Percentiles rank a stretch among this genome's conserved stretches.
Evolutionary conservation across 2,797 vertebrate genomes (phyloP).

Genomic region (Harpagifer antarcticus): DNA sequence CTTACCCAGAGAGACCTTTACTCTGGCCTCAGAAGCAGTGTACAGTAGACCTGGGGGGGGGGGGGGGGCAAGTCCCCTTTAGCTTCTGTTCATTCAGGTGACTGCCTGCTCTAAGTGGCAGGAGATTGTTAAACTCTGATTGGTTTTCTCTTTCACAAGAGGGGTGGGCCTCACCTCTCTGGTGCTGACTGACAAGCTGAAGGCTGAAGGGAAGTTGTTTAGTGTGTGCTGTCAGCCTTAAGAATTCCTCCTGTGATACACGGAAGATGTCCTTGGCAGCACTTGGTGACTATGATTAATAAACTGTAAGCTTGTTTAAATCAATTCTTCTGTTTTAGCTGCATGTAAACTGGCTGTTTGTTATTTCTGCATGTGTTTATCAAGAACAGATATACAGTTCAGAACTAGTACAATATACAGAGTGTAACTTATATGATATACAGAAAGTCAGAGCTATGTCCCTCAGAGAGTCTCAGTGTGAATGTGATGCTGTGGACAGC

Average conservation of each 20-base stretch:
- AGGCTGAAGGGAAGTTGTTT: constrained; percentile 55
- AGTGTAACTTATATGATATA: constrained; percentile 3
- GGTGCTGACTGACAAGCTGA: constrained; percentile 60
- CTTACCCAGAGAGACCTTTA: constrained; percentile 73
- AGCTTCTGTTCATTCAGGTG: constrained; percentile 50
- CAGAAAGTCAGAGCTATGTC: constrained; percentile 18
- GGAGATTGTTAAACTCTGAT: constrained; percentile 60
- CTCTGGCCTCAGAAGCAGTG: constrained; percentile 53
- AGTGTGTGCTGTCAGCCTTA: constrained; percentile 45
- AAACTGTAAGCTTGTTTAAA: constrained; percentile 59
- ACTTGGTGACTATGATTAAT: constrained; percentile 45
- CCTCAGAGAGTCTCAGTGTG: constrained; percentile 11
- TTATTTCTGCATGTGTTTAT: constrained; percentile 15
- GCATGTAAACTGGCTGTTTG: constrained; percentile 20
- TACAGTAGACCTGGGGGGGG: constrained; percentile 46
- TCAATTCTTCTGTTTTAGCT: constrained; percentile 35
- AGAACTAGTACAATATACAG: not conserved
- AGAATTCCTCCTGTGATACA: constrained; percentile 54
- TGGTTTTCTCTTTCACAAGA: constrained; percentile 61
- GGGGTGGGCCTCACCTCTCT: constrained; percentile 51
- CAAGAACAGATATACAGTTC: not conserved
- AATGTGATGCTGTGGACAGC: constrained; percentile 59
- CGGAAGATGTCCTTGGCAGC: constrained; percentile 67
- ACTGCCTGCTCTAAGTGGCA: constrained; percentile 66
- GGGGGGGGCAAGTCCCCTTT: constrained; percentile 56